phyloP scores from a whole-genome alignment of 2,113 vertebrate genomes.

The Stigmatopora argus region DNA sequence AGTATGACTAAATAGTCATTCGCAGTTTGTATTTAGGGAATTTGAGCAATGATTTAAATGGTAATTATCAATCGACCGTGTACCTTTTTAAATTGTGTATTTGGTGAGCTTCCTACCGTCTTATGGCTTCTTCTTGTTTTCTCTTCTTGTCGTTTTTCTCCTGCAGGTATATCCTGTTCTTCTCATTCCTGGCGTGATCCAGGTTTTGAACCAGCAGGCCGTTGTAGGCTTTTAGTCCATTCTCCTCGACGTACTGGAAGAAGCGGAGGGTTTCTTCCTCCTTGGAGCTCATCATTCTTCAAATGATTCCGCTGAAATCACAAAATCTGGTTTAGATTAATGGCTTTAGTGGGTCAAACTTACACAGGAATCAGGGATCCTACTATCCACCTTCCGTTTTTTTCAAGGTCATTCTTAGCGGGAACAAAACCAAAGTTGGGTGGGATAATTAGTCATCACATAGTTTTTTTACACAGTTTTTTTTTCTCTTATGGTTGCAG shows the following conservation, averaged over 20 bases:
- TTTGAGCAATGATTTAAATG: no score
- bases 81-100: neutral
- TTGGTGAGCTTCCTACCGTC: slow-evolving; percentile 74
- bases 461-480: neutral
- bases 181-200: slow-evolving; percentile 92
- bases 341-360: neutral
- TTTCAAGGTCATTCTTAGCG: slow-evolving; percentile 29
- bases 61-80: no score
- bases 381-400: slow-evolving; percentile 11
- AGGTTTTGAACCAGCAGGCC: slow-evolving; percentile 88
- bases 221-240: slow-evolving; percentile 90
- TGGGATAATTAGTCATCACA: neutral
- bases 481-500: slow-evolving; percentile 19
- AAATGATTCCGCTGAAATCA: slow-evolving; percentile 71
- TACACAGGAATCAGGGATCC: slow-evolving; percentile 2
- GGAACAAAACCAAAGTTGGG: slow-evolving; percentile 9
- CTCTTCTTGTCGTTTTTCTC: slow-evolving; percentile 95
- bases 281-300: slow-evolving; percentile 91
- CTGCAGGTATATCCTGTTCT: slow-evolving; percentile 86
- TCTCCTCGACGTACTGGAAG: slow-evolving; percentile 95
- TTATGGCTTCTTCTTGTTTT: slow-evolving; percentile 95
- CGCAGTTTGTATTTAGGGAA: no score
- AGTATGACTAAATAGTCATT: no score
- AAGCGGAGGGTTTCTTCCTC: slow-evolving; percentile 87
- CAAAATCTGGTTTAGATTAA: slow-evolving; percentile 32